Conservation (phyloP, 2,888 invertebrate genomes). For the Busseola fusca region DNA sequence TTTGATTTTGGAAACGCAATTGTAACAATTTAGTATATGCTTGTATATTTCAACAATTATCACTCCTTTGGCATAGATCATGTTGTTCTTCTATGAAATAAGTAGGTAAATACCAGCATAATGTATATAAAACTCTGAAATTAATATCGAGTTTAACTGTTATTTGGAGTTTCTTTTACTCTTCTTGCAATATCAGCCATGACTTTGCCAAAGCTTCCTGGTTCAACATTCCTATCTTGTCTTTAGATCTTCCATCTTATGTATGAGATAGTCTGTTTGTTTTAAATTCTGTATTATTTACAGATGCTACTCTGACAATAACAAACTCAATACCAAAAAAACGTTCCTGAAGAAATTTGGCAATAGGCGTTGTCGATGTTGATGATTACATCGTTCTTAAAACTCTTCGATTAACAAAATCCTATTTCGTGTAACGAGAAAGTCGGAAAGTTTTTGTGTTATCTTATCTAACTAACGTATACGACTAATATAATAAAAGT, state of each 20-base stretch:
- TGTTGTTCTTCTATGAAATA: not conserved
- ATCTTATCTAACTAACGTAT: not conserved
- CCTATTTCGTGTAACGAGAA: not conserved
- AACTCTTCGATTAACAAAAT: not conserved
- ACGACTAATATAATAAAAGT: not conserved
- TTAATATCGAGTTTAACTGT: not conserved
- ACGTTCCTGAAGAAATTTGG: not conserved
- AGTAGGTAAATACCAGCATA: not conserved
- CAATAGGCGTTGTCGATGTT: not conserved
- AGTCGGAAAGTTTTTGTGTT: constrained; percentile 9
- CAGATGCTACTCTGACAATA: not conserved
- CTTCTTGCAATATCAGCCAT: not conserved
- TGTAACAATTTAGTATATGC: not conserved
- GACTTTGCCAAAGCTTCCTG: not conserved
- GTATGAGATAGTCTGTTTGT: constrained; percentile 1
- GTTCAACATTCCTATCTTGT: constrained; percentile 4
- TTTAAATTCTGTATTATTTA: constrained; percentile 7
- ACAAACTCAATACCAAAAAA: not conserved
- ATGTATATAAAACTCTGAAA: not conserved
- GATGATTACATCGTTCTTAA: constrained; percentile 10
- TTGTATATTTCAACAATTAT: not conserved
- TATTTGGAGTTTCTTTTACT: not conserved
- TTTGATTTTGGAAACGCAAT: not conserved
- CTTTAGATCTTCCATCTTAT: constrained; percentile 10
- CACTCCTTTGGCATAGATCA: too few relatives aligned